Evolutionary conservation across 1,140 invertebrate genomes (phyloP).

Genomic region (Bombus huntii): DNA sequence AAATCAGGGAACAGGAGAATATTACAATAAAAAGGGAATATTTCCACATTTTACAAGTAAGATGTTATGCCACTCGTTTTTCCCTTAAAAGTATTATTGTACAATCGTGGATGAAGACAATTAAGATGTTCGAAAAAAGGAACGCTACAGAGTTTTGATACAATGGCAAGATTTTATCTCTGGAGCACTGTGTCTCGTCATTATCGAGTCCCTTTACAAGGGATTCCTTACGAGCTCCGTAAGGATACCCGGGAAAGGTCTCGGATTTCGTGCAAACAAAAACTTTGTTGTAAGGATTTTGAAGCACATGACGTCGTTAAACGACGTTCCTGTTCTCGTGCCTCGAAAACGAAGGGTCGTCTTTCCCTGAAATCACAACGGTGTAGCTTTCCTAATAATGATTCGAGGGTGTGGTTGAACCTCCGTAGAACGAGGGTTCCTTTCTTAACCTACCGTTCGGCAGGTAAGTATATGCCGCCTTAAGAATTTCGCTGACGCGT

Average conservation of each 20-base stretch:
- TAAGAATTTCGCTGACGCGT: conserved; percentile 32
- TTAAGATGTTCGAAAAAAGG: background rate
- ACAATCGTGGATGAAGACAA: background rate
- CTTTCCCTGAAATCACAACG: conserved; percentile 46
- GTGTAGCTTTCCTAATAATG: conserved; percentile 62
- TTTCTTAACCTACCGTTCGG: conserved; percentile 7
- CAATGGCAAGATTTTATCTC: conserved; percentile 13
- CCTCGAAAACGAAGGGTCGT: conserved; percentile 16
- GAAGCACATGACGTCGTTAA: conserved; percentile 56
- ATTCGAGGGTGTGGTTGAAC: conserved; percentile 57
- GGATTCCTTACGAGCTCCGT: background rate
- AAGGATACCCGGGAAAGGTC: conserved; percentile 17
- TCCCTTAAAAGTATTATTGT: background rate
- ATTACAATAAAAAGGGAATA: background rate
- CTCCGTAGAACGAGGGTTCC: conserved; percentile 24
- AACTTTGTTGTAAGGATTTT: conserved; percentile 59
- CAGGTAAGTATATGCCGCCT: conserved; percentile 4
- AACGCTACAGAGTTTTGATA: background rate
- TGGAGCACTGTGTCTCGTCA: background rate
- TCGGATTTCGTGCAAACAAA: conserved; percentile 58
- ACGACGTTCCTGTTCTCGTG: conserved; percentile 24
- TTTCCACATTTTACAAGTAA: background rate
- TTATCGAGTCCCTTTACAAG: conserved; percentile 37
- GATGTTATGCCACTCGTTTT: background rate
- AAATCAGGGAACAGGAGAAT: background rate